Evolutionary conservation across 53 echinoderm and acorn worm species (phyloP).

Genomic region (Zoroaster sp.): DNA sequence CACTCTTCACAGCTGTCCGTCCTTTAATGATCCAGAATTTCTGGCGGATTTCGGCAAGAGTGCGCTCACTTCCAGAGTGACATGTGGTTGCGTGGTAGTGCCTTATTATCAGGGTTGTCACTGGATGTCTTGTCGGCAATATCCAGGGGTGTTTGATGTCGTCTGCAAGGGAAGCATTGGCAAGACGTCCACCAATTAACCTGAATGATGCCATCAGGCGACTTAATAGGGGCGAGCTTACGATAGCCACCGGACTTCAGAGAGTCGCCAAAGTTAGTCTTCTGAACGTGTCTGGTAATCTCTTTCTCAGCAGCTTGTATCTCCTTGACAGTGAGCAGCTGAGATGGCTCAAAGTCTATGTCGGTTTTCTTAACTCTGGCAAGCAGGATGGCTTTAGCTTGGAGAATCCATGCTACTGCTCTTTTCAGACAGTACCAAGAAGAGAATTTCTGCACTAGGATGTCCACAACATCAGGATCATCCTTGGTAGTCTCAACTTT

Average conservation of each 20-base stretch:
- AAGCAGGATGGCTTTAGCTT: background rate
- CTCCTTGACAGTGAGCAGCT: background rate
- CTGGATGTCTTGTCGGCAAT: background rate
- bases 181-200: background rate
- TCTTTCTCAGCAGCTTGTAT: background rate
- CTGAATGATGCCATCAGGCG: background rate
- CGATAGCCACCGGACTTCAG: background rate
- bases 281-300: background rate
- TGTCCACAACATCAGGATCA: background rate
- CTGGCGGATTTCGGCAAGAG: background rate
- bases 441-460: background rate
- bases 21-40: constrained; percentile 6
- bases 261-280: background rate
- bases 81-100: background rate
- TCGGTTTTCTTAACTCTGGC: background rate
- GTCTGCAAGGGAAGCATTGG: background rate
- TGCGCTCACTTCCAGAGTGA: constrained; percentile 11
- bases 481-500: background rate
- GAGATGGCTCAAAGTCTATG: background rate
- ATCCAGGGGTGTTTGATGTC: background rate
- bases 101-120: background rate
- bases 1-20: background rate
- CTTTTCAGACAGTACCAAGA: too few relatives aligned
- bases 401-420: background rate
- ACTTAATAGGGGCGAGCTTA: background rate